Base-by-base conservation (phyloP, 2,888 invertebrate species). In the Linnaemya vulpina region DNA sequence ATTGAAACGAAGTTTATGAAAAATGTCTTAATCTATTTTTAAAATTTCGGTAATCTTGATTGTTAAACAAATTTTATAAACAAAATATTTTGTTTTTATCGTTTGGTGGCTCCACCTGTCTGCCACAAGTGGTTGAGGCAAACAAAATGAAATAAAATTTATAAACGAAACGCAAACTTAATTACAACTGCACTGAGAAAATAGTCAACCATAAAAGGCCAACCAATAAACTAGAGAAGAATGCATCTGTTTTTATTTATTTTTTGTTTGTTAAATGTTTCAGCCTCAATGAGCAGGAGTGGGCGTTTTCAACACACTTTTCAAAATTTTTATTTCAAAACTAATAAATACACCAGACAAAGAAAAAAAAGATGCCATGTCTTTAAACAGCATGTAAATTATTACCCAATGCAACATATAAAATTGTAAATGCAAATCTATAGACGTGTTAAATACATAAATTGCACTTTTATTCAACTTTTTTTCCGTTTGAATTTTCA, bases 371-470 rank as follows among this genome's bases (percentile, higher is more conserved):
- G 81, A 81, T 70, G 81, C 81, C 35, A 53, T 75, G 60, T n/a
- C 30, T 71, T 43, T 53, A 53, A 43, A 62, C 62, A 62, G 49
- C 70, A 76, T 58, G 70, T 63, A 71, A 71, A 75, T 75, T 51
- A 75, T 75, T 81, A 43, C 62, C 15, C 68, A 75, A 68, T 70
- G 7, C 51, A 38, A 51, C 11, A 55, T 35, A 68, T 55, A 38
- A 55, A 79, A 71, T 70, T 74, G 49, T 63, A 53, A 62, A 60
- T 71, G 70, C 58, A 75, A 76, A 71, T 58, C 76, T 71, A 51
- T 51, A 51, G 40, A 82, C 55, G 82, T 82, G 82, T 82, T 71
- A 82, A 82, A 76, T 76, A 35, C 67, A 74, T 58, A 65, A 76
- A 76, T 63, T 76, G 70, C 67, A 70, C 30, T 73, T 58, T 68